Evolutionary conservation across 1,140 invertebrate genomes (phyloP).

Genomic region (Drosophila leontia): DNA sequence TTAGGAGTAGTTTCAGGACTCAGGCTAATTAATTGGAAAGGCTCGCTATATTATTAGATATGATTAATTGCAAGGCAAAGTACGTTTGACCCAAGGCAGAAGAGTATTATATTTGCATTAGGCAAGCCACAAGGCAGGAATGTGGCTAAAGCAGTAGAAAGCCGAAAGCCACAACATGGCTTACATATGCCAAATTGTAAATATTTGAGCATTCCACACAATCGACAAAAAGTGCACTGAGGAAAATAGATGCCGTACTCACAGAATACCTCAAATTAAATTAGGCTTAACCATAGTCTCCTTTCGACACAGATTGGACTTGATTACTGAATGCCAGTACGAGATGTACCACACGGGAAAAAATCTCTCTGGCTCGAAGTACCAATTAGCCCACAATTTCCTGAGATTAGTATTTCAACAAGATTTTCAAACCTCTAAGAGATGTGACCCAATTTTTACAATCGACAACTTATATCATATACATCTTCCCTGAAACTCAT

Average conservation of each 20-base stretch:
- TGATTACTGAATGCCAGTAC: background rate
- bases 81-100: background rate
- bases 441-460: background rate
- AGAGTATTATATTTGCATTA: constrained; percentile 64
- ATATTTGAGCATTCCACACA: constrained; percentile 49
- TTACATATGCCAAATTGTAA: constrained; percentile 47
- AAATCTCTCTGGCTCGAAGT: background rate
- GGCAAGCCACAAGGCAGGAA: constrained; percentile 38
- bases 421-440: background rate
- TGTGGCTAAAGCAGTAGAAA: constrained; percentile 18
- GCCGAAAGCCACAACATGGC: constrained; percentile 33
- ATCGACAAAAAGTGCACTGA: constrained; percentile 14
- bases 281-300: background rate
- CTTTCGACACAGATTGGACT: background rate
- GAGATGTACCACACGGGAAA: background rate
- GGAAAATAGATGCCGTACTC: background rate
- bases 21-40: constrained; percentile 44
- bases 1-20: constrained; percentile 21
- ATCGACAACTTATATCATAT: background rate
- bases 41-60: constrained; percentile 2
- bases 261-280: constrained; percentile 4
- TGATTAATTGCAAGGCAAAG: constrained; percentile 21
- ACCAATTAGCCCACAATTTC: background rate
- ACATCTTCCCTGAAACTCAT: background rate
- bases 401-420: background rate